Conservation (phyloP, 1,140 invertebrate species). For the Anastatus disparis region DNA sequence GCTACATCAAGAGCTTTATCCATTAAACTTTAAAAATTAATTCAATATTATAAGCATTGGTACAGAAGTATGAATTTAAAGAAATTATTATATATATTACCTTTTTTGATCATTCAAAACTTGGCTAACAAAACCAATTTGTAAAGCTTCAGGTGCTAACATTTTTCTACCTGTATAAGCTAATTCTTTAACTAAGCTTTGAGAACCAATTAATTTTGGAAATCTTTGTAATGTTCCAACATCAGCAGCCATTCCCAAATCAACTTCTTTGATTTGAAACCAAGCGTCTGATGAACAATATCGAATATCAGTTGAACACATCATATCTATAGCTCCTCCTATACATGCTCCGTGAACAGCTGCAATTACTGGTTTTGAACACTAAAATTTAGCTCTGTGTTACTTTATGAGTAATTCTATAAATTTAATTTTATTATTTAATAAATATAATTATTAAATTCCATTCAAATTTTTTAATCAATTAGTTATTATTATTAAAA, state of each 20-base stretch:
- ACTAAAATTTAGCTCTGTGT: constrained; percentile 64
- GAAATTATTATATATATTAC: constrained; percentile 62
- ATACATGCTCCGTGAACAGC: constrained; percentile 91
- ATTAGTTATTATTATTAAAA: constrained; percentile 11
- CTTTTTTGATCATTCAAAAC: constrained; percentile 77
- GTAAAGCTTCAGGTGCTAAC: constrained; percentile 80
- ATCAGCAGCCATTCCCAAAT: constrained; percentile 91
- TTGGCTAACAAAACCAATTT: constrained; percentile 80
- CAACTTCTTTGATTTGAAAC: constrained; percentile 92
- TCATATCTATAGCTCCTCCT: constrained; percentile 89
- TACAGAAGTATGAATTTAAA: constrained; percentile 5
- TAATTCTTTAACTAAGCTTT: constrained; percentile 88
- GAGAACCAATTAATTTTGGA: constrained; percentile 91
- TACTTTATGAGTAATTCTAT: not conserved
- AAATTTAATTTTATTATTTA: constrained; percentile 8
- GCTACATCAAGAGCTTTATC: constrained; percentile 79
- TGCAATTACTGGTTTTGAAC: constrained; percentile 88
- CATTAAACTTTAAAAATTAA: constrained; percentile 73
- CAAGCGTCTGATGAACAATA: constrained; percentile 91
- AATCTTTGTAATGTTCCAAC: constrained; percentile 93
- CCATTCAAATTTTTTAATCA: not conserved
- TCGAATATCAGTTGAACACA: constrained; percentile 89
- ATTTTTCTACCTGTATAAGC: constrained; percentile 89
- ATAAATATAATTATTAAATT: not conserved
- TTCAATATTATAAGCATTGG: not conserved